These are phyloP conservation scores for Podiceps cristatus DNA, from an alignment of 2,113 vertebrate species.

Conservation along the genomic window DNA sequence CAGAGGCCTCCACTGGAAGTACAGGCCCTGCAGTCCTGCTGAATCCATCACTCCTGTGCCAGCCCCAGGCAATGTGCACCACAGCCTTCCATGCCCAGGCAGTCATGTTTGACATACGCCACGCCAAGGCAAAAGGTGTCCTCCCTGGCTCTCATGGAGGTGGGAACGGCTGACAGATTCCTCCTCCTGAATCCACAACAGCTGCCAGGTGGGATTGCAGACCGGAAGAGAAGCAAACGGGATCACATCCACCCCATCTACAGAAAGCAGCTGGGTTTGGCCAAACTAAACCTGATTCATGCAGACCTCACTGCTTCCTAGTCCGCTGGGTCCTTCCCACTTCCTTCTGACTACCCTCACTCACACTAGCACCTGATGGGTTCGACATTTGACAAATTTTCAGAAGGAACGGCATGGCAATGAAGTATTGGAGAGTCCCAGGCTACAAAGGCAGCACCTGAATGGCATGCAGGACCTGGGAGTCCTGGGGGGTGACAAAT, in stretches of 20 bases:
- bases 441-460: background rate
- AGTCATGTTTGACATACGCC: fast-evolving
- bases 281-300: background rate
- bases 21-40: background rate
- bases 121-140: background rate
- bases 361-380: background rate
- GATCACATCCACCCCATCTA: background rate
- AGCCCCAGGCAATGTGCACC: background rate
- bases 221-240: fast-evolving
- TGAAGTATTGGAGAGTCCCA: no score
- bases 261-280: background rate
- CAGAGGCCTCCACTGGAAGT: background rate
- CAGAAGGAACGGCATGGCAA: background rate
- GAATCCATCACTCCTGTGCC: background rate
- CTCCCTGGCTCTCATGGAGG: background rate
- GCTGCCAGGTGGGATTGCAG: background rate
- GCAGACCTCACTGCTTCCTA: background rate
- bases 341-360: background rate
- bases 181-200: background rate
- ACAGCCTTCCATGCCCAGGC: background rate
- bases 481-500: no score
- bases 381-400: background rate
- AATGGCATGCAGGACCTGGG: background rate
- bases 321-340: background rate
- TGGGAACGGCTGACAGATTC: fast-evolving